Base-by-base conservation (phyloP, 2,888 invertebrate species). In the Bimastos eiseni region DNA sequence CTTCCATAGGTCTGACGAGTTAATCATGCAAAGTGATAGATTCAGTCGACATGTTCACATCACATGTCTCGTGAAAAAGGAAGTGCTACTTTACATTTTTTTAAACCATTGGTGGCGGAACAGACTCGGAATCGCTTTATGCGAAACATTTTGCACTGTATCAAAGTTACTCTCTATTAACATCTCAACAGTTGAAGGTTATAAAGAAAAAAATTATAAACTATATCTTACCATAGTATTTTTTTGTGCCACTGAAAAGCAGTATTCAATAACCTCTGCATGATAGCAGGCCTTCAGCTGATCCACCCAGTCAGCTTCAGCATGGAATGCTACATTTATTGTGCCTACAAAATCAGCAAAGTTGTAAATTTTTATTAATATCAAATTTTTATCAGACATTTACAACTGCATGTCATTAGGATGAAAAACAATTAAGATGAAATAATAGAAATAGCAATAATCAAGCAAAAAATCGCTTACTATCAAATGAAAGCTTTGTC, bases 211-310 rank as follows among this genome's bases (percentile, higher is more conserved):
- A 24, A 55, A 55, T n/a, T n/a, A n/a, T n/a, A n/a, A n/a, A n/a
- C n/a, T 11, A 55, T 55, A 55, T 8, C 70, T 70, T 70, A 70
- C 70, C 70, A 70, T 1, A n/a, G n/a, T n/a, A 70, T 70, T 70
- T 70, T n/a, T 15, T 70, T 70, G 70, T n/a, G n/a, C 70, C n/a
- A n/a, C 70, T 70, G 70, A 70, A 70, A 70, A 90, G 84, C 95
- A 95, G 89, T 96, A 96, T 89, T 95, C 96, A 36, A 96, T 95
- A 90, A 97, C 94, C 41, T 96, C 96, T 13, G 97, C 97, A 93
- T 97, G 96, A 93, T 97, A 97, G 94, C 97, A 97, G 13, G 96
- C 96, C 93, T 96, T 96, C 21, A 97, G 93, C n/a, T 97, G 95
- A 92, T 97, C 96, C 90, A 95, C 94, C 0, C 96, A 93, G 0